Conservation (phyloP, 2,888 invertebrate species). For the Synergus japonicus region DNA sequence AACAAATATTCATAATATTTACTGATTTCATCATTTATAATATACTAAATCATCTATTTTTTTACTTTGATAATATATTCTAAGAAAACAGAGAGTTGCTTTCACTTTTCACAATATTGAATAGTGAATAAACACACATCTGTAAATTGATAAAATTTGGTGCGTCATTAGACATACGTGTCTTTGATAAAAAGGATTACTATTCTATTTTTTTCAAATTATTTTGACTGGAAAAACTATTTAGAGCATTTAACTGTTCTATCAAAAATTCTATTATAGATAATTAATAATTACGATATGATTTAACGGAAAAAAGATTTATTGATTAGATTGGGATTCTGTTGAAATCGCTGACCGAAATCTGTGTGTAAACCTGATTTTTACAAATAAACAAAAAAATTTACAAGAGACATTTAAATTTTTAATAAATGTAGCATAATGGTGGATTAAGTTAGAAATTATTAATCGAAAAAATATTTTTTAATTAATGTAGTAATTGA, state of each 20-base stretch:
- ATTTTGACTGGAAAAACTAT: too few relatives aligned
- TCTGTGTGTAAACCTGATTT: not conserved
- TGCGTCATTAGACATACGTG: not conserved
- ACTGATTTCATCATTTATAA: not conserved
- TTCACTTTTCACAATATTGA: conserved; percentile 22
- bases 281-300: too few relatives aligned
- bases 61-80: not conserved
- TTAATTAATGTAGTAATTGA: not conserved
- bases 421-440: not conserved
- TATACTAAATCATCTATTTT: not conserved
- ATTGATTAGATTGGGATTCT: too few relatives aligned
- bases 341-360: not conserved
- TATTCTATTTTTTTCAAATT: too few relatives aligned
- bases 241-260: too few relatives aligned
- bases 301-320: too few relatives aligned
- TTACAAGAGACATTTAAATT: not conserved
- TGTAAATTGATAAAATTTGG: not conserved
- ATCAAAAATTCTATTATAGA: too few relatives aligned
- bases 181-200: not conserved
- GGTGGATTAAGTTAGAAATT: not conserved
- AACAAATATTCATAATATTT: not conserved
- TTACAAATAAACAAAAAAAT: not conserved
- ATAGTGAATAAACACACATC: not conserved
- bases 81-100: not conserved
- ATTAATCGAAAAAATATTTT: not conserved